Evolutionary conservation across 1,140 invertebrate species (phyloP).

Genomic region (Colletes gigas): DNA sequence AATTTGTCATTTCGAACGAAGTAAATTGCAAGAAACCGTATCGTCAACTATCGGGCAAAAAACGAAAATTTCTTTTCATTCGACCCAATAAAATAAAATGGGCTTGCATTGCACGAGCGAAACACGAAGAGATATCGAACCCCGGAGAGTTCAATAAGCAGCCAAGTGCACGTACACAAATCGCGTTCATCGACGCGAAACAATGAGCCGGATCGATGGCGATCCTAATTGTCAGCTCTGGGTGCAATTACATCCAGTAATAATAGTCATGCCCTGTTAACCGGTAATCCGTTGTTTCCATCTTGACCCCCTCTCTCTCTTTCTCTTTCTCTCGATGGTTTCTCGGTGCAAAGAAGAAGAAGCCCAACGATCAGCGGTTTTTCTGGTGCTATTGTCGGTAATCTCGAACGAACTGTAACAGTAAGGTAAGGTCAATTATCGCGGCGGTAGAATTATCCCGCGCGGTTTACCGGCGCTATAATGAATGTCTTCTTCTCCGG

Average conservation of each 20-base stretch:
- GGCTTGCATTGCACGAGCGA: no score
- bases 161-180: neutral
- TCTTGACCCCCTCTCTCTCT: neutral
- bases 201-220: neutral
- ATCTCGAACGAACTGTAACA: constrained; percentile 16
- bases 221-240: neutral
- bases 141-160: no score
- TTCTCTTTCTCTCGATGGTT: neutral
- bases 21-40: no score
- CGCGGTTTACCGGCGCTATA: neutral
- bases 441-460: constrained; percentile 14
- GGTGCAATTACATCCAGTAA: constrained; percentile 16
- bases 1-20: no score
- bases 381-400: neutral
- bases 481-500: constrained; percentile 36
- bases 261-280: constrained; percentile 17
- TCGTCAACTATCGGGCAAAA: no score
- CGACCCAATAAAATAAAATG: no score
- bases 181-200: neutral
- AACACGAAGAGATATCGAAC: no score
- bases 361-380: constrained; percentile 15
- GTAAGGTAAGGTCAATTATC: constrained; percentile 26
- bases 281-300: constrained; percentile 7
- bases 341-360: neutral
- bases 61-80: no score